Evolutionary conservation across 2,888 invertebrate genomes (phyloP).

Genomic region (Congeria kusceri): DNA sequence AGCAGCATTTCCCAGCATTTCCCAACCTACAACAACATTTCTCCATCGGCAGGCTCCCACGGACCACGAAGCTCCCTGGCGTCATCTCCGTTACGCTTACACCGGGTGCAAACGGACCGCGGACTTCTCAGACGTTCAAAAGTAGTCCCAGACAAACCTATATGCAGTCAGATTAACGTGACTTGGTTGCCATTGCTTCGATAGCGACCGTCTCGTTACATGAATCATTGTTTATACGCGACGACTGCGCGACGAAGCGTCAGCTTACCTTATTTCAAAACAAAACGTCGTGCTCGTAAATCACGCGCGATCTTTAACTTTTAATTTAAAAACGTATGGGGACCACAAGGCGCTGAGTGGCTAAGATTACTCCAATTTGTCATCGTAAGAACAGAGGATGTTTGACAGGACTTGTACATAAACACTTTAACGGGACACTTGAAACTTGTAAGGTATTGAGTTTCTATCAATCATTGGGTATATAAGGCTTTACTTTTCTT

Average conservation of each 20-base stretch:
- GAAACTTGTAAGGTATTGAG: constrained; percentile 60
- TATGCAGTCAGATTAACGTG: no score
- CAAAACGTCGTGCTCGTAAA: constrained; percentile 22
- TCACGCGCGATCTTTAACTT: constrained; percentile 48
- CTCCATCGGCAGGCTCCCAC: no score
- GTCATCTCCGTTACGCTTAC: no score
- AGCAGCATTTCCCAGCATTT: no score
- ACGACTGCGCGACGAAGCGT: neutral
- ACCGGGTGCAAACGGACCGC: no score
- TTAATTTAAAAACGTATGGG: constrained; percentile 53
- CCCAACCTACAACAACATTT: no score
- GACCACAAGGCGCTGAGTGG: constrained; percentile 26
- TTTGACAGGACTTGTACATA: constrained; percentile 58
- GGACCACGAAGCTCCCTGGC: no score
- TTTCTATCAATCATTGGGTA: constrained; percentile 65
- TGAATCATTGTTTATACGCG: no score
- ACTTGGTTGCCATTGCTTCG: no score
- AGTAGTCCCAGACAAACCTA: no score
- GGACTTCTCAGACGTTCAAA: no score
- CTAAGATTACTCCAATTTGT: constrained; percentile 55
- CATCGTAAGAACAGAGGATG: constrained; percentile 37
- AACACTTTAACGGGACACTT: constrained; percentile 63
- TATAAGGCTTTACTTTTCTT: constrained; percentile 58
- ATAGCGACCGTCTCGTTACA: no score
- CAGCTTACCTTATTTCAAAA: neutral